Evolutionary conservation across 23 tunicate species (phyloP).

Genomic region (Ciona savignyi): DNA sequence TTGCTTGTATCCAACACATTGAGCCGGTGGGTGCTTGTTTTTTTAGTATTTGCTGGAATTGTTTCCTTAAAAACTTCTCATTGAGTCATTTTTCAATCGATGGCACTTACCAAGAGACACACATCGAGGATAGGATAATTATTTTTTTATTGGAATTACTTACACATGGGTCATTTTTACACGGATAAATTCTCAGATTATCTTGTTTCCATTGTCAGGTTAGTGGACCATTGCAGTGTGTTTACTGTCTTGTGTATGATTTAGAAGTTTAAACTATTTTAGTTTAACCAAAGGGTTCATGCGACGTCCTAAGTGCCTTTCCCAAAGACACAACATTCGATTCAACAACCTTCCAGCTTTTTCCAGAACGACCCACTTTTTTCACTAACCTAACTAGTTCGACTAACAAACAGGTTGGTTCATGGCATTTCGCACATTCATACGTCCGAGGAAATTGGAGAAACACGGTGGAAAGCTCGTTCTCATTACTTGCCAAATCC

Average conservation of each 20-base stretch:
- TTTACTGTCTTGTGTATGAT: no score
- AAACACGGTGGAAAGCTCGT: slow-evolving; percentile 36
- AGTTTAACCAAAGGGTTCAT: neutral
- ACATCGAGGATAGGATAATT: no score
- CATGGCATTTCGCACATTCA: slow-evolving; percentile 66
- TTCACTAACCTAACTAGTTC: neutral
- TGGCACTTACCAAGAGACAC: no score
- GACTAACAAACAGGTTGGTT: slow-evolving; percentile 24
- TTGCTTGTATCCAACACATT: slow-evolving; percentile 52
- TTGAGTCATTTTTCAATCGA: neutral
- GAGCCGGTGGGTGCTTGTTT: slow-evolving; percentile 59
- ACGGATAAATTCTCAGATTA: no score
- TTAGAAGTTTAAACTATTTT: neutral
- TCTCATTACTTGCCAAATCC: slow-evolving; percentile 63
- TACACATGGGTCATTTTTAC: no score
- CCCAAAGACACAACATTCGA: no score
- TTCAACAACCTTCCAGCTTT: no score
- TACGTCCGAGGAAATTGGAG: slow-evolving; percentile 82
- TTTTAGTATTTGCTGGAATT: no score
- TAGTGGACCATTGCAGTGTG: no score
- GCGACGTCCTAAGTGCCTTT: no score
- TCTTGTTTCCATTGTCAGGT: no score
- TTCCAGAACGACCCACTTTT: neutral
- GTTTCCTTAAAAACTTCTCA: neutral
- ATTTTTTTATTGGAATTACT: no score